These are phyloP conservation scores for Mastomys natalensis DNA, from an alignment of 2,113 vertebrate species.

Conservation along the genomic window DNA sequence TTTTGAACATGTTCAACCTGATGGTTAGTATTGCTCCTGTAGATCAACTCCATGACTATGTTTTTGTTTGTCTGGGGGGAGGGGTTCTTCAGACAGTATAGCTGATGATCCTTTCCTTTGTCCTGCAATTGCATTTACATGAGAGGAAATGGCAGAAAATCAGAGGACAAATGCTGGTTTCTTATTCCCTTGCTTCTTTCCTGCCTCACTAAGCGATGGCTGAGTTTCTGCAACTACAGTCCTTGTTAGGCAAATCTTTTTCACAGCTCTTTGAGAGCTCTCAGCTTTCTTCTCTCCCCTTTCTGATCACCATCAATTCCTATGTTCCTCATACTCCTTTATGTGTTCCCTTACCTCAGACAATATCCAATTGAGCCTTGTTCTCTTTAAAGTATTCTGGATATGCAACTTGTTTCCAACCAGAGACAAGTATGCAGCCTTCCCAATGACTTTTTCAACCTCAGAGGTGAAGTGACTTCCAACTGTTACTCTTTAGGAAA, in stretches of 20 bases:
- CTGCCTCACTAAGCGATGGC: neutral
- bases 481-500: neutral
- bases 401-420: neutral
- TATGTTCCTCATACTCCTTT: neutral
- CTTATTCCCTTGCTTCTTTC: neutral
- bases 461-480: neutral
- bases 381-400: neutral
- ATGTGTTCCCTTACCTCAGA: neutral
- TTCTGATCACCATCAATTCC: neutral
- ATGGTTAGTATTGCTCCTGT: neutral
- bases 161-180: neutral
- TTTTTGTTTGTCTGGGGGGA: neutral
- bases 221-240: neutral
- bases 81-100: neutral
- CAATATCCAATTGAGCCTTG: neutral
- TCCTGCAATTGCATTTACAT: neutral
- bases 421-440: neutral
- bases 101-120: neutral
- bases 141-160: neutral
- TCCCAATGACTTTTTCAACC: neutral
- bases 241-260: neutral
- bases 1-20: neutral
- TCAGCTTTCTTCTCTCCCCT: neutral
- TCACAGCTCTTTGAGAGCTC: neutral
- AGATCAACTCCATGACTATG: too few relatives aligned